Evolutionary conservation across 2,888 invertebrate genomes (phyloP).

Genomic region (Acronicta alni): DNA sequence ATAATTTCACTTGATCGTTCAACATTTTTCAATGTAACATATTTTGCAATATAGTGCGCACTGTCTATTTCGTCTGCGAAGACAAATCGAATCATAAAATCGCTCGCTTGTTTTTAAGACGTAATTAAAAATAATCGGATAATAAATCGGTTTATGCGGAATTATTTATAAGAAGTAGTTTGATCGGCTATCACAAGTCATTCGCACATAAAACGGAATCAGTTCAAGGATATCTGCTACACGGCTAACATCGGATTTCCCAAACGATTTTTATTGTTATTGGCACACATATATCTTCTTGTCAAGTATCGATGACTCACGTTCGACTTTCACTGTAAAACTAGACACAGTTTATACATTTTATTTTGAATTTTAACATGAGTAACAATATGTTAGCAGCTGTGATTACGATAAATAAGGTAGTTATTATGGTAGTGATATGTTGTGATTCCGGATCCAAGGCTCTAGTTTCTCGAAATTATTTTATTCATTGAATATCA

Average conservation of each 20-base stretch:
- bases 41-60: not conserved
- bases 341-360: constrained; percentile 5
- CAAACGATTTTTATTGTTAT: constrained; percentile 73
- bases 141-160: constrained; percentile 32
- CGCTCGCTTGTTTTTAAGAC: constrained; percentile 10
- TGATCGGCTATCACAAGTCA: constrained; percentile 47
- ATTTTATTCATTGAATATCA: no score
- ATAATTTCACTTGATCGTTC: no score
- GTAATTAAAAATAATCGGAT: constrained; percentile 35
- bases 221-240: constrained; percentile 73
- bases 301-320: constrained; percentile 60
- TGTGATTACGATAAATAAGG: no score
- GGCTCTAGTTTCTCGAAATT: no score
- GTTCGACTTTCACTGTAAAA: constrained; percentile 46
- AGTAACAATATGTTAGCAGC: not conserved
- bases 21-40: no score
- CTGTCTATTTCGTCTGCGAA: constrained; percentile 1
- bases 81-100: constrained; percentile 15
- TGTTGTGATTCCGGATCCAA: no score
- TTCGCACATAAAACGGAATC: constrained; percentile 62
- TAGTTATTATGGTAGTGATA: no score
- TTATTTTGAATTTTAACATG: constrained; percentile 8
- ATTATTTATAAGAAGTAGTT: constrained; percentile 40
- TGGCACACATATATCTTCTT: constrained; percentile 56
- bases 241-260: constrained; percentile 60